Evolutionary conservation across 2,888 invertebrate genomes (phyloP), one percentile per base, ranked within the genome.

Genomic region (Adineta ricciae): DNA sequence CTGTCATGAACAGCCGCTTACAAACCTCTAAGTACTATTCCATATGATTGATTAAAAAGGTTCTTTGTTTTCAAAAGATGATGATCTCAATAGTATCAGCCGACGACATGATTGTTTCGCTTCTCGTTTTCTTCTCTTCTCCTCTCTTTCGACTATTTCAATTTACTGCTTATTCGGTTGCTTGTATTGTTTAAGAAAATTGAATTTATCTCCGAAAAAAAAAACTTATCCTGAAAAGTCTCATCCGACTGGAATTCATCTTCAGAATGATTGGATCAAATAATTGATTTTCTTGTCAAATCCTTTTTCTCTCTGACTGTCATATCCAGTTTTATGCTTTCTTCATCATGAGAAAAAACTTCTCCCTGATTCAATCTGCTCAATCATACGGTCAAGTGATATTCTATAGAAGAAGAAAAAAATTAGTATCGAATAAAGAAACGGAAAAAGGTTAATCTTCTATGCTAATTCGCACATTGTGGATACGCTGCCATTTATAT

Each of bases 271-370:
- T 32, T 14, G 32, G 27, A 64, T 64, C 11, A 64, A 64, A 32
- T 64, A 64, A 64, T 64, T 64, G 64, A 64, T 64, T 64, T 64
- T 64, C 64, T 32, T 64, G 19, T 64, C 19, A 64, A 64, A 64
- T 32, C 32, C 64, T 64, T 32, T 56, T 56, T 52, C 52, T 3
- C 52, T 1, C 21, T 21, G 16, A 24, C 52, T 52, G 4, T 21
- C 21, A 64, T 64, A 32, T 19, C 64, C 5, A 2, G 32, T 32
- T 64, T 64, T 19, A 32, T 64, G 32, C 64, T 14, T 64, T 19
- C 16, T 32, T 46, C 5, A 46, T 11, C 8, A 64, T 19, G 32
- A 36, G 5, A 19, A 64, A 64, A 50, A 50, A 50, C 2, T 9
- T 50, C 50, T 32, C 11, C 32, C 14, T 64, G 16, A 27, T 14